Evolutionary conservation across 2,113 vertebrate species (phyloP), one percentile per base, ranked within the genome.

Genomic region (Pandion haliaetus): DNA sequence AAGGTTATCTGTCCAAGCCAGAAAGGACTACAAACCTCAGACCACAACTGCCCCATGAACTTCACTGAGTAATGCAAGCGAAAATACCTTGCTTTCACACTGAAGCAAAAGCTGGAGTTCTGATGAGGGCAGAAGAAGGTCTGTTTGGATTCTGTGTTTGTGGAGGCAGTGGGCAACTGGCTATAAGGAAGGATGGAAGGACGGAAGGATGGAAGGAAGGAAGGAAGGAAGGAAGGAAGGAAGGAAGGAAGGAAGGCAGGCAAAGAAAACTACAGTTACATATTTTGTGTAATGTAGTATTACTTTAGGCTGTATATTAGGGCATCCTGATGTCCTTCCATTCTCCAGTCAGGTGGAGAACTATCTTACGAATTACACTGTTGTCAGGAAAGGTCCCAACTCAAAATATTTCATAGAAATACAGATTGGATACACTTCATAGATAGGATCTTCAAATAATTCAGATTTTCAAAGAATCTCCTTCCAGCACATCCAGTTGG

Each of bases 21-120:
- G 78, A 93, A 81, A 58, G 32, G 24, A 10, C 45, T 81, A 36
- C 49, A 95, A 61, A 95, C 21, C 63, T 93, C 42, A 69, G 47
- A 52, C 42, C 42, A 80, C 54, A 86, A 42, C 26, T 62, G 20
- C 6, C 19, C 19, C 36, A 8, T 17, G 14, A 55, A 63, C 12
- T 34, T 34, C 54, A 69, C 25, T 0, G 0, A 58, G 55, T 62
- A 77, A 77, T 44, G 17, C 20, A n/a, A 47, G 23, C 0, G 2
- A 74, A 82, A 70, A 32, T 20, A 19, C 38, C 61, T 61, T 50
- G 10, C 28, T 55, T 8, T 57, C 28, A 42, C 23, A 55, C 9
- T 0, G 2, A 36, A 47, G 38, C 10, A 70, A 70, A 82, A 59
- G 23, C 55, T 59, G 67, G 26, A 45, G 16, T 49, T 59, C 70